These are phyloP conservation scores for Epicampocera succincta DNA, from an alignment of 2,888 invertebrate genomes.

Conservation along the genomic window DNA sequence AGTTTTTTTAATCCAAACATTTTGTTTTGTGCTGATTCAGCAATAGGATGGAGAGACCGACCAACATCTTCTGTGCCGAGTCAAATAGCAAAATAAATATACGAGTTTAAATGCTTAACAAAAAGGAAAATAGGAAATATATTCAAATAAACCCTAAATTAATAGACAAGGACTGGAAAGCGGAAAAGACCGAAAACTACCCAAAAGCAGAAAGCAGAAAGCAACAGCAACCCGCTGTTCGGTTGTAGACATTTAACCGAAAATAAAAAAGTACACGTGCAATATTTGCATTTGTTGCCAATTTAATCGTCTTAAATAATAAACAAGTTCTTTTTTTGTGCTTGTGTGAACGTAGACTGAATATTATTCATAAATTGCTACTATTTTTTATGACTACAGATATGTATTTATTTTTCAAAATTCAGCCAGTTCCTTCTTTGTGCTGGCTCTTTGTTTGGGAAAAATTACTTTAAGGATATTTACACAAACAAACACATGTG, in stretches of 20 bases:
- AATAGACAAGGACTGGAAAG: conserved; percentile 51
- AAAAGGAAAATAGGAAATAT: conserved; percentile 16
- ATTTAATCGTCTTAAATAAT: conserved; percentile 69
- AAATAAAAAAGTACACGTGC: conserved; percentile 62
- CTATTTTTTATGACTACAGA: conserved; percentile 61
- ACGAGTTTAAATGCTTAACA: conserved; percentile 40
- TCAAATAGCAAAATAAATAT: conserved; percentile 65
- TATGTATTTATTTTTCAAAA: conserved; percentile 34
- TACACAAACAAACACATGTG: conserved; percentile 52
- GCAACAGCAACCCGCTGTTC: conserved; percentile 55
- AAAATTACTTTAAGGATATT: conserved; percentile 39
- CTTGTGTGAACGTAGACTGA: conserved; percentile 20
- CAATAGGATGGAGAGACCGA: conserved; percentile 52
- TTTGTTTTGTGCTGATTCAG: conserved; percentile 68
- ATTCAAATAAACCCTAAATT: conserved; percentile 65
- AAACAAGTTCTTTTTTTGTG: conserved; percentile 25
- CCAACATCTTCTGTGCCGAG: conserved; percentile 62
- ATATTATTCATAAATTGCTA: conserved; percentile 53
- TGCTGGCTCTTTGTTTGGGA: conserved; percentile 45
- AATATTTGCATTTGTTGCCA: conserved; percentile 69
- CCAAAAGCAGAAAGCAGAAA: conserved; percentile 42
- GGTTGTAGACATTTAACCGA: conserved; percentile 4
- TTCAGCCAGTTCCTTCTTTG: conserved; percentile 29
- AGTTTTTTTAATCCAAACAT: conserved; percentile 22
- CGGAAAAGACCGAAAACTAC: conserved; percentile 43